Evolutionary conservation across 2,797 vertebrate species (phyloP).

Genomic region (Danio choprae): DNA sequence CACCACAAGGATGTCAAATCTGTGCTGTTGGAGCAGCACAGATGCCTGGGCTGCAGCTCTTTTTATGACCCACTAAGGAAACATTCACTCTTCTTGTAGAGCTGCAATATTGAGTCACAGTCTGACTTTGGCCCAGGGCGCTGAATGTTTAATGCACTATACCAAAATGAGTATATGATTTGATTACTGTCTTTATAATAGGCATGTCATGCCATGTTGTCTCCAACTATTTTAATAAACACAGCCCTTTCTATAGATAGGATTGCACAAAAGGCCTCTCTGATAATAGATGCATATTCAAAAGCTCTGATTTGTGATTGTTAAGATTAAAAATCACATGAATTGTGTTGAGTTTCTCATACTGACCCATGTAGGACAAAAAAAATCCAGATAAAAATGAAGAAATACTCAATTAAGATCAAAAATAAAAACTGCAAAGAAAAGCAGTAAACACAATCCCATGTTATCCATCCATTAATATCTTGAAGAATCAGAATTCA

Average conservation of each 20-base stretch:
- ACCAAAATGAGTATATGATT: conserved; percentile 35
- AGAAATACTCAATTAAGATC: conserved; percentile 20
- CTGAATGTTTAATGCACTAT: conserved; percentile 41
- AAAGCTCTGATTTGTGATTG: not conserved
- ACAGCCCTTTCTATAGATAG: not conserved
- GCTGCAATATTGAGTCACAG: conserved; percentile 55
- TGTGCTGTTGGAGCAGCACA: not conserved
- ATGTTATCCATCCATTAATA: conserved; percentile 3
- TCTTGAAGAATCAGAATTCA: not conserved
- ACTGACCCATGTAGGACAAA: not conserved
- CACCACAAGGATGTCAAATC: conserved; percentile 22
- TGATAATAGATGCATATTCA: not conserved
- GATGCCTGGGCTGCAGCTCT: conserved; percentile 8
- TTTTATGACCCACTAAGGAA: conserved; percentile 53
- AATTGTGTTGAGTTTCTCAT: conserved; percentile 16
- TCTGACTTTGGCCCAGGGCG: conserved; percentile 32
- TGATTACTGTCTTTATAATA: conserved; percentile 16
- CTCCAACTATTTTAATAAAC: not conserved
- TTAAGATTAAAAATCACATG: not conserved
- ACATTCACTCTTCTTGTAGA: conserved; percentile 17
- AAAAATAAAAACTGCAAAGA: not conserved
- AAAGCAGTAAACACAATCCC: not conserved
- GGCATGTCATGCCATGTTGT: conserved; percentile 5
- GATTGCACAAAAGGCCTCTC: not conserved
- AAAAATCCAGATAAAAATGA: not conserved